phyloP scores from a whole-genome alignment of 2,113 vertebrate species.

The Merops nubicus region DNA sequence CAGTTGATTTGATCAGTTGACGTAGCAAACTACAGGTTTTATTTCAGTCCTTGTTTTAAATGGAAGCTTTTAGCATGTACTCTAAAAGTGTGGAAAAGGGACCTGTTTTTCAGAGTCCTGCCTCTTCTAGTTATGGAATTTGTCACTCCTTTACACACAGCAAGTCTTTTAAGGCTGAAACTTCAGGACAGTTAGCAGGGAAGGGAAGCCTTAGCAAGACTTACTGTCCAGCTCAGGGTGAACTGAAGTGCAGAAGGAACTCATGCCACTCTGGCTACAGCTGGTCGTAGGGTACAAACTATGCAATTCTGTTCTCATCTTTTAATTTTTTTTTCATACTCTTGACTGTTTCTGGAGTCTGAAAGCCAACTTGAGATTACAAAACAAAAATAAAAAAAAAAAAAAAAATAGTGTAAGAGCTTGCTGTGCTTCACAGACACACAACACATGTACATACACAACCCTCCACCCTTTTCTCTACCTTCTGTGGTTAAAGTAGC shows the following conservation, averaged over 20 bases:
- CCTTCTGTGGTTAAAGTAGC: background rate
- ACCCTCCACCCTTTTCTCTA: background rate
- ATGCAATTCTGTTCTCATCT: background rate
- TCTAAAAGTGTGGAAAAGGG: background rate
- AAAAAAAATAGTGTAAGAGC: background rate
- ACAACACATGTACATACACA: fast-evolving
- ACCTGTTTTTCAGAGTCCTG: background rate
- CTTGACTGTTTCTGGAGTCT: background rate
- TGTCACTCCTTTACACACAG: background rate
- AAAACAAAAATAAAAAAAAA: background rate
- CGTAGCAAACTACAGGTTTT: background rate
- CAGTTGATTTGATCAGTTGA: background rate
- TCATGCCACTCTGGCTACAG: too few relatives aligned
- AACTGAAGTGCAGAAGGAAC: background rate
- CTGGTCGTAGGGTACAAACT: background rate
- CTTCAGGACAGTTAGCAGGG: background rate
- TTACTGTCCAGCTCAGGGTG: background rate
- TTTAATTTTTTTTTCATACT: background rate
- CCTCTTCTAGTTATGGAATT: background rate
- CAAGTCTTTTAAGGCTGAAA: background rate
- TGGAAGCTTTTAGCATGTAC: background rate
- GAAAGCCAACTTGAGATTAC: background rate
- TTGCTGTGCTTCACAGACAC: background rate
- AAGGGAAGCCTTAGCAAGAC: background rate
- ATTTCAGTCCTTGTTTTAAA: background rate